Evolutionary conservation across 2,113 vertebrate genomes (phyloP), one percentile per base, ranked within the genome.

Genomic region (Neodon shergylaensis): DNA sequence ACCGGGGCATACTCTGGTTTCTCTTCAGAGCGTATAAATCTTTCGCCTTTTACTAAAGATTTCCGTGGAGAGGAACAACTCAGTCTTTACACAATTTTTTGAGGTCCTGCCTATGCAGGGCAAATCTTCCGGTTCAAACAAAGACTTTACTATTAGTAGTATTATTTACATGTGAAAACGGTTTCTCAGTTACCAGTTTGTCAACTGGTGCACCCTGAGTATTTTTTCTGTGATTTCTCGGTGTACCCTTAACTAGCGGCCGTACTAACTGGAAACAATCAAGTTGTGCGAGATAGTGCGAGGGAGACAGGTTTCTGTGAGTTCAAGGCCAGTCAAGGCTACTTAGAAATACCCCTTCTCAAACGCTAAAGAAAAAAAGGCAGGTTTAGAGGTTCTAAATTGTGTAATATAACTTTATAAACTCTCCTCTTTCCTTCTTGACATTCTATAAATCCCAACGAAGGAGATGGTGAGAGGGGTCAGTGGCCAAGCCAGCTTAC

Each of bases 1-100:
- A 6, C 17, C 54, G 0, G 1, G 94, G 0, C 0, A 0, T n/a
- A 58, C 49, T 81, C 52, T 58, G 78, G 78, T 58, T 81, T 81
- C 78, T 81, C 78, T 81, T 81, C 78, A 82, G 36, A 58, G 39
- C 79, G 52, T 61, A 61, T 16, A 82, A 82, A 61, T 82, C 78
- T 81, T 81, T 81, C 52, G 79, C 79, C 52, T 82, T 82, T 82
- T 61, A 82, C 79, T 82, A 82, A 82, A 82, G 79, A 82, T 82
- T 82, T 82, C 79, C 52, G 70, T 39, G 70, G 70, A 72, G 70
- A 72, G 70, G 19, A 72, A 39, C 95, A 91, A 95, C 36, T 98
- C n/a, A 98, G 97, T 97, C 74, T 97, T 39, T 63, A 21, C 0
- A 26, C 11, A 97, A 97, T 96, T 97, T 98, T 98, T 98, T 95